Base-by-base conservation (phyloP, 2,113 vertebrate genomes). In the Mungos mungo region DNA sequence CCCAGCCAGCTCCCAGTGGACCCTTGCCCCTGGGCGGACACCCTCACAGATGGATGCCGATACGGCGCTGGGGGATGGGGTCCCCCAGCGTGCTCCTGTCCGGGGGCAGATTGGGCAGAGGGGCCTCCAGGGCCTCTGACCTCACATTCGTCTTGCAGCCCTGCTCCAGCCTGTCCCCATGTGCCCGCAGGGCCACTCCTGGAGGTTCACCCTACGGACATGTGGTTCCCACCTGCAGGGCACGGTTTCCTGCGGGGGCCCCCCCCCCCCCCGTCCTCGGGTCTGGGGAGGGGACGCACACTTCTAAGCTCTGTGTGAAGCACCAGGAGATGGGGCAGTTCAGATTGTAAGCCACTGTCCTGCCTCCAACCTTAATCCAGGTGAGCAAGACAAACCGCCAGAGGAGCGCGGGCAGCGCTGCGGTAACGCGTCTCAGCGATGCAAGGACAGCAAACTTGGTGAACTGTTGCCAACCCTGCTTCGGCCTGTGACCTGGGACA, bases 61-160 rank as follows among this genome's bases (percentile, higher is more conserved):
- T 11, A 35, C 7, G 2, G 76, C 19, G 8, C 47, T 0, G 0
- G 38, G 33, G 66, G 31, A 13, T 0, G 1, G 90, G 41, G 7
- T 7, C 66, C 31, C 66, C 19, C 1, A 0, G 2, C 0, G 31
- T 9, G 83, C 33, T 13, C 3, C 2, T 47, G 27, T 47, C 14
- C 6, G 11, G 54, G 45, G 65, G 15, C 21, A 1, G 57, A 10
- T 1, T n/a, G 84, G 12, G 31, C 12, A 21, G 3, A 50, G 19
- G 12, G 12, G 31, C 19, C 41, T 9, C 82, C 12, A 47, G 54
- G 14, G 14, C 88, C 65, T n/a, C 38, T 12, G 71, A 47, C 57
- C 57, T 79, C 25, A 3, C 10, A 8, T 52, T 12, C 66, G 25
- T 13, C 15, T 52, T 1, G 38, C n/a, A 10, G 23, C 35, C 54